phyloP scores from a whole-genome alignment of 2,888 invertebrate genomes.

The Dasypolia templi region DNA sequence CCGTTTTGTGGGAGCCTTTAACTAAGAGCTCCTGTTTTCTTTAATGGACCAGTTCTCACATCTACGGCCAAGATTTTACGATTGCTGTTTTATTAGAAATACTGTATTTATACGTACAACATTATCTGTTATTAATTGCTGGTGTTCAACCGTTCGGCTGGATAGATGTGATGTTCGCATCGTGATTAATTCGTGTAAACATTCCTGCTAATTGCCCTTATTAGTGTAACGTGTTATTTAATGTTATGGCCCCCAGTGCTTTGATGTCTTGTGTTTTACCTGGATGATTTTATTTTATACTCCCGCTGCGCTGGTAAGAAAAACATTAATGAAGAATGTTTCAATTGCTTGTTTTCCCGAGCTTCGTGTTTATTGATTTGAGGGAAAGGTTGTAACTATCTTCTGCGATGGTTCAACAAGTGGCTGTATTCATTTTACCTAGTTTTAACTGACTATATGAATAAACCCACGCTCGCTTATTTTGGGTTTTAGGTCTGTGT shows the following conservation, averaged over 20 bases:
- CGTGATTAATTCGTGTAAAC: constrained; percentile 68
- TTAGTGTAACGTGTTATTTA: constrained; percentile 67
- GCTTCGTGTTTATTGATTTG: constrained; percentile 26
- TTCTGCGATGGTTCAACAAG: constrained; percentile 7
- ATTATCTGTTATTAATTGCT: constrained; percentile 62
- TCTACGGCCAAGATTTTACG: constrained; percentile 50
- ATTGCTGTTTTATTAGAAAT: constrained; percentile 54
- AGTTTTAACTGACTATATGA: constrained; percentile 3
- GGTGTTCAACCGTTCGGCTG: constrained; percentile 40
- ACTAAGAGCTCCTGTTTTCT: constrained; percentile 53
- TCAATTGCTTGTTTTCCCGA: constrained; percentile 51
- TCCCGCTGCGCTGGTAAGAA: constrained; percentile 15
- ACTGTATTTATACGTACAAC: constrained; percentile 43
- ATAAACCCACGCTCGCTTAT: no score
- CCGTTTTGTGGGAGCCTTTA: no score
- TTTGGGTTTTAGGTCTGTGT: not conserved
- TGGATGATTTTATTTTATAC: constrained; percentile 55
- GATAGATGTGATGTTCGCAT: constrained; percentile 55
- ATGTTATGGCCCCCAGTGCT: constrained; percentile 57
- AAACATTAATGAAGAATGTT: constrained; percentile 47
- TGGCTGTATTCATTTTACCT: not conserved
- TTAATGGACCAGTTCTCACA: constrained; percentile 45
- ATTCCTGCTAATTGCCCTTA: constrained; percentile 68
- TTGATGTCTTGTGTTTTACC: constrained; percentile 65
- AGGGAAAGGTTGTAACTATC: constrained; percentile 22